Evolutionary conservation across 2,888 invertebrate genomes (phyloP), one percentile per base, ranked within the genome.

Genomic region (Andrena chrysosceles): DNA sequence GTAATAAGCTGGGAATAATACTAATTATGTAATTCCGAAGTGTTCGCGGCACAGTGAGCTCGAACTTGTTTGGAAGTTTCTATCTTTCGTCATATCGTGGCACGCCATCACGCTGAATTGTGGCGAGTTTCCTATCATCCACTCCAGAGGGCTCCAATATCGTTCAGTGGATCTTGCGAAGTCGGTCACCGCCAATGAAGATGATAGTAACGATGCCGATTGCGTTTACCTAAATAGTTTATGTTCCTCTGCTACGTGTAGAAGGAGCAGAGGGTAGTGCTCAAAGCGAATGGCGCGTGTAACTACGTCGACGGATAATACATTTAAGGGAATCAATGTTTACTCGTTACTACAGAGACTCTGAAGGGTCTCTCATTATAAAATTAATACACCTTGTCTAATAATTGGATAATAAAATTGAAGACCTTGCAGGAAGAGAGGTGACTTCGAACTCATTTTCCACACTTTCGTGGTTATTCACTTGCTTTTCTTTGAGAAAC

Each of bases 1-100:
- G 56, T 20, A 7, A 60, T 33, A 60, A 60, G 29, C n/a, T 16
- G 6, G 8, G 23, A 59, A 68, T 59, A 23, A 60, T 49, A 56
- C 33, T 74, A 74, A 74, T 74, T 68, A 68, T 49, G 48, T 68
- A 49, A 68, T 74, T 68, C 48, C 16, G 31, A 60, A 49, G 48
- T 42, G 54, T 56, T 42, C 31, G 29, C 8, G 10, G 20, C 56
- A 56, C 56, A 23, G 64, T 64, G n/a, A 20, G 26, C 4, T 20
- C 26, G 31, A 60, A 69, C 60, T 52, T 35, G 69, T 29, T 49
- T 13, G 26, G 4, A 52, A 74, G 42, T 67, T 74, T 31, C 56
- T 31, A 42, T 23, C n/a, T 31, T 48, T 31, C 64, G 42, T 64
- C 56, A 20, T 66, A 72, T 63, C 63, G 26, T n/a, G 7, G 2